Evolutionary conservation across 2,113 vertebrate species (phyloP).

Genomic region (Xerus inauris): DNA sequence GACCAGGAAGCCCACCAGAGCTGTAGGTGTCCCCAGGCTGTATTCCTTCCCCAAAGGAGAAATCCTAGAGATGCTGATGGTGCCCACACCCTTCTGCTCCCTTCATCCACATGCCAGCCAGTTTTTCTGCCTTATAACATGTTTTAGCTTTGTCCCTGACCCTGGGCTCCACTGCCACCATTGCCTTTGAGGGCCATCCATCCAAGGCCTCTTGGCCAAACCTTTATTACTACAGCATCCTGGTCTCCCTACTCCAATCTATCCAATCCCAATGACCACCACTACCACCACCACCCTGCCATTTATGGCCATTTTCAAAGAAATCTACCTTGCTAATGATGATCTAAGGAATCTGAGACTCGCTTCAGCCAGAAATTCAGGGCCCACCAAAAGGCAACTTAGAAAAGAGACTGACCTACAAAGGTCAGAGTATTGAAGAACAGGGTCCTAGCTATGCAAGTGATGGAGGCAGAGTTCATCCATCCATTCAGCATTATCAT

Average conservation of each 20-base stretch:
- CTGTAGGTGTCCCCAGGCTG: not conserved
- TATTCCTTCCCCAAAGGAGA: not conserved
- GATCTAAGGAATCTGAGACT: not conserved
- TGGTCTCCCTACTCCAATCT: not conserved
- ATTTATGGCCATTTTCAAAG: not conserved
- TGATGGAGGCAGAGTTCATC: not conserved
- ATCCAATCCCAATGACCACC: not conserved
- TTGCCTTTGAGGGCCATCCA: not conserved
- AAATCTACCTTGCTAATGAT: not conserved
- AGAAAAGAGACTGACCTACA: not conserved
- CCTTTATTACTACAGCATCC: not conserved
- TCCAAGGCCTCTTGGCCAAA: not conserved
- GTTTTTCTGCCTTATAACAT: not conserved
- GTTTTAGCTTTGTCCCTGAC: not conserved
- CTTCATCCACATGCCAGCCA: not conserved
- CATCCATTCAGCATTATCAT: not conserved
- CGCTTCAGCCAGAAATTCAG: not conserved
- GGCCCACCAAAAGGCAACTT: not conserved
- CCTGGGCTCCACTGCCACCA: not conserved
- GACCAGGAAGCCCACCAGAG: not conserved
- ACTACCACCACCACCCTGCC: too few relatives aligned
- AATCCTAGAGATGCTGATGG: not conserved
- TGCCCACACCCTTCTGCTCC: not conserved
- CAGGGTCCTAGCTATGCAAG: not conserved
- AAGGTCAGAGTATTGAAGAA: not conserved